phyloP scores from a whole-genome alignment of 2,888 invertebrate genomes.

The Pharmacophagus antenor region DNA sequence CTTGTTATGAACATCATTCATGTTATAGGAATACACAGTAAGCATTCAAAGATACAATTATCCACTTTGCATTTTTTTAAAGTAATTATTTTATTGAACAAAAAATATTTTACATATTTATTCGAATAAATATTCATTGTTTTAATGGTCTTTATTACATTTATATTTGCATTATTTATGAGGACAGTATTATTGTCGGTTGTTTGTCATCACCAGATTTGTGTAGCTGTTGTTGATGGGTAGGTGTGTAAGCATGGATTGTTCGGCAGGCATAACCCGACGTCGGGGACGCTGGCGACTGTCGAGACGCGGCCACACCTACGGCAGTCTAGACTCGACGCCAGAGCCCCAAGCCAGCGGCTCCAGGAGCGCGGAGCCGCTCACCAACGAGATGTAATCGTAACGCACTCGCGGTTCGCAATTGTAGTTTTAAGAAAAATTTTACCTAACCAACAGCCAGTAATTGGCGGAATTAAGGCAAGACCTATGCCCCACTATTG shows the following conservation, averaged over 20 bases:
- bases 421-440: neutral
- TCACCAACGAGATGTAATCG: conserved; percentile 67
- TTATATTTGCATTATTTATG: too few species aligned
- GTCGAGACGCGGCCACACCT: conserved; percentile 78
- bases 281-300: conserved; percentile 70
- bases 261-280: conserved; percentile 74
- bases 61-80: too few species aligned
- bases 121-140: too few species aligned
- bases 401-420: conserved; percentile 12
- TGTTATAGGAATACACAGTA: too few species aligned
- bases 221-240: neutral
- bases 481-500: too few species aligned
- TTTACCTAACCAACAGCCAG: neutral
- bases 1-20: too few species aligned
- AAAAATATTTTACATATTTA: too few species aligned
- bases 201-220: neutral
- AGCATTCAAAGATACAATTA: too few species aligned
- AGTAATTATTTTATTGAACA: too few species aligned
- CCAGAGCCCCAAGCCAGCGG: conserved; percentile 56
- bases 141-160: too few species aligned
- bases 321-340: conserved; percentile 82
- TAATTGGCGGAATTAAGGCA: too few species aligned
- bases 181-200: too few species aligned
- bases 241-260: neutral
- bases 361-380: conserved; percentile 62